Percentiles rank a stretch among this genome's conserved stretches.
These are phyloP conservation scores for Hipposideros larvatus DNA, from an alignment of 2,797 vertebrate genomes.

Conservation along the genomic window DNA sequence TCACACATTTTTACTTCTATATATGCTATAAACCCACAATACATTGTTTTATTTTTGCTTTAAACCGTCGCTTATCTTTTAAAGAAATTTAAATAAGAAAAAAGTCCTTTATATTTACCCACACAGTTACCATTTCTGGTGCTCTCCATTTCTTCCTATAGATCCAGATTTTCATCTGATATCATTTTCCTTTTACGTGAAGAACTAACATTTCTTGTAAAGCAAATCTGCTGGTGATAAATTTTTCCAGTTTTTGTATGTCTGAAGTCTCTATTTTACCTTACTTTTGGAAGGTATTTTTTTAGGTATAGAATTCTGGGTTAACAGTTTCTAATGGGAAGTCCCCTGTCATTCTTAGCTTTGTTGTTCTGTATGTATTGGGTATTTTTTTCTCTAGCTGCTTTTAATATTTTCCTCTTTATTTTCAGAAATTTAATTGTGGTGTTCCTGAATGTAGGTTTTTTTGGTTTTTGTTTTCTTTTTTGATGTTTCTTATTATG, in stretches of 20 bases:
- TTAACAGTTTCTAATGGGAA: background rate
- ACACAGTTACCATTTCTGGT: background rate
- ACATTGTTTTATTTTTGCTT: background rate
- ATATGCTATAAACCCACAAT: background rate
- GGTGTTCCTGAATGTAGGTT: background rate
- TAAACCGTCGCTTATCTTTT: slow-evolving; percentile 9
- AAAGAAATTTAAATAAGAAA: background rate
- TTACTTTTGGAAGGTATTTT: background rate
- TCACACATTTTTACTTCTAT: background rate
- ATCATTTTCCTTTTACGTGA: background rate
- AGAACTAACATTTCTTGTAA: background rate
- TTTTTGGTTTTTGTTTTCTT: background rate
- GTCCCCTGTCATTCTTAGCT: background rate
- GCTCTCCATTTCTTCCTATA: background rate
- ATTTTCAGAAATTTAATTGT: slow-evolving; percentile 33
- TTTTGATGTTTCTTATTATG: background rate
- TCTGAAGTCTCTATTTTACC: background rate
- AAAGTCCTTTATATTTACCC: background rate
- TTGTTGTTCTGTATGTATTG: background rate
- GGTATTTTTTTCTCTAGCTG: background rate
- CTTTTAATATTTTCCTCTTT: background rate
- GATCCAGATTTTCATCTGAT: background rate
- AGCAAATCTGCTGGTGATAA: background rate
- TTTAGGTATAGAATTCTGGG: background rate
- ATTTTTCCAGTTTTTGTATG: background rate